Conservation (phyloP, 2,888 invertebrate species). For the Drosophila longiperda region DNA sequence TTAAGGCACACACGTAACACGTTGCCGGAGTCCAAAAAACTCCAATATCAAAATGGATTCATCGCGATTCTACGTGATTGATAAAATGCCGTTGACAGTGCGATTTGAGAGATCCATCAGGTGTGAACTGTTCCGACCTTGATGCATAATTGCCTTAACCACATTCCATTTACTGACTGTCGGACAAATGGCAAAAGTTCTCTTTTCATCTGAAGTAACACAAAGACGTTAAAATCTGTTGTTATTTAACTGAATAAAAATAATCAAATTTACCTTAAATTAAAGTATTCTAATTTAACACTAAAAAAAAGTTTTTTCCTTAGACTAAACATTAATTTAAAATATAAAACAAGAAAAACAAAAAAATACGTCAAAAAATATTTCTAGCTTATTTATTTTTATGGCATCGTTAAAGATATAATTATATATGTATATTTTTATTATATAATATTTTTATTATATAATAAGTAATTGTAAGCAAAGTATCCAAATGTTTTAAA, state of each 20-base stretch:
- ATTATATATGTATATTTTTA: too few species aligned
- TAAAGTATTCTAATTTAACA: accelerated
- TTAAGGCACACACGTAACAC: constrained; percentile 38
- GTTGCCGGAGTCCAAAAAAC: constrained; percentile 28
- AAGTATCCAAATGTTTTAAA: background rate
- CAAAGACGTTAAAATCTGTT: background rate
- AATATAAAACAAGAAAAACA: background rate
- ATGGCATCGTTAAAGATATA: background rate
- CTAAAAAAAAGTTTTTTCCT: accelerated
- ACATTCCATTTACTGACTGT: constrained; percentile 13
- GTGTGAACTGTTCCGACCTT: constrained; percentile 39
- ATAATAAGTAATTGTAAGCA: background rate
- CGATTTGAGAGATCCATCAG: constrained; percentile 2
- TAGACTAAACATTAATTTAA: background rate
- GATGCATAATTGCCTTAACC: background rate
- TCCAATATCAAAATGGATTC: constrained; percentile 38
- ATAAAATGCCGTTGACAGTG: constrained; percentile 60
- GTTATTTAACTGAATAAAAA: background rate
- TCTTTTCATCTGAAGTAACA: background rate
- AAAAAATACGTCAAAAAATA: background rate
- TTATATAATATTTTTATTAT: too few species aligned
- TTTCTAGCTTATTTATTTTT: background rate
- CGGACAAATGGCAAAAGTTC: background rate
- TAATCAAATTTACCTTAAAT: background rate
- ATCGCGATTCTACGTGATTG: constrained; percentile 75